phyloP scores from a whole-genome alignment of 2,113 vertebrate genomes.

The Apeltes quadracus region DNA sequence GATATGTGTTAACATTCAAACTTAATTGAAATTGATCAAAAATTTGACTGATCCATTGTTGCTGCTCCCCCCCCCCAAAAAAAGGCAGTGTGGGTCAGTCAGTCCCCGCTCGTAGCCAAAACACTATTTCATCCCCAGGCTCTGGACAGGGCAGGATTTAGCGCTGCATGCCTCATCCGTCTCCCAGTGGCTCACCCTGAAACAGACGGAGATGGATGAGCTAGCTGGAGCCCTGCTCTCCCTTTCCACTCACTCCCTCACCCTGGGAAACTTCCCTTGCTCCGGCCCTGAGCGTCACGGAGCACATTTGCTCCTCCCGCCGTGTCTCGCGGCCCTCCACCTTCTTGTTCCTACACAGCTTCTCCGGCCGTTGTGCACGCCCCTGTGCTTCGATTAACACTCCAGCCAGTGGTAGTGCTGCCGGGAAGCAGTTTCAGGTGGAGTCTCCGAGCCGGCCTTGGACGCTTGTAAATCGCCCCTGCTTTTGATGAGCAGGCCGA shows the following conservation, averaged over 20 bases:
- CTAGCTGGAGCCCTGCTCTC: conserved; percentile 37
- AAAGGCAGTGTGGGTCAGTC: conserved; percentile 49
- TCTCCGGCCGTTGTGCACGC: background rate
- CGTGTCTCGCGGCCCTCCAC: conserved; percentile 2
- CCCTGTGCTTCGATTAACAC: background rate
- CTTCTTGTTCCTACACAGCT: conserved; percentile 3
- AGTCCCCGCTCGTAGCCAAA: conserved; percentile 59
- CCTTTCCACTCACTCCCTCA: conserved; percentile 55
- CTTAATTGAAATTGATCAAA: conserved; percentile 40
- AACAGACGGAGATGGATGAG: conserved; percentile 71
- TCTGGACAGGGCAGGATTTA: conserved; percentile 69
- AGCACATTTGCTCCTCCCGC: conserved; percentile 32
- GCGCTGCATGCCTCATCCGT: conserved; percentile 67
- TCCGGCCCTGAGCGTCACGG: conserved; percentile 16
- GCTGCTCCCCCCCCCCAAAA: conserved; percentile 50
- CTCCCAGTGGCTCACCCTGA: conserved; percentile 63
- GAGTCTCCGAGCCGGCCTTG: background rate
- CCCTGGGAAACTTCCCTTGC: conserved; percentile 50
- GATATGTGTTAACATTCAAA: conserved; percentile 44
- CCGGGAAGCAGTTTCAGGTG: background rate
- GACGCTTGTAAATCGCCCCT: conserved; percentile 5
- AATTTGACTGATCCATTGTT: conserved; percentile 49
- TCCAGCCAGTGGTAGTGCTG: background rate
- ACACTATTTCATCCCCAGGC: conserved; percentile 66
- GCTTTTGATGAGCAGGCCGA: conserved; percentile 45